Evolutionary conservation across 2,888 invertebrate species (phyloP), one percentile per base, ranked within the genome.

Genomic region (Cheiracanthium punctorium): DNA sequence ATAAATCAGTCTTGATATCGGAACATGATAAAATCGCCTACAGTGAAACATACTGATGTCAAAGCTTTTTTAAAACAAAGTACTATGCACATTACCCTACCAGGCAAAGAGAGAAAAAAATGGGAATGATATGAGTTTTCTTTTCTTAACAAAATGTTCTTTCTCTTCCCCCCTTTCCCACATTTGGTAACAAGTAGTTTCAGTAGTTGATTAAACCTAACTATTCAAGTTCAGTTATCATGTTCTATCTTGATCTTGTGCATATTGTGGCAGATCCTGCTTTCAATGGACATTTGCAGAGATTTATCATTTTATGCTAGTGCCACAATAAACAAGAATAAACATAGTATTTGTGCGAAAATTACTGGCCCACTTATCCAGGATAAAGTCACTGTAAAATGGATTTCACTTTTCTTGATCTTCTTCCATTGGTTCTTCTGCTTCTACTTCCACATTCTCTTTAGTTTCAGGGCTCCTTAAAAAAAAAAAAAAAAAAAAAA

Each of bases 371-470:
- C 33, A 76, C 58, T 76, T 70, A 58, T 70, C 75, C 81, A 81
- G 48, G 43, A 52, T 37, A 33, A 32, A 64, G 58, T 33, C 24
- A 28, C n/a, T 24, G 14, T 4, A 0, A 32, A 71, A 29, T 24
- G 20, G 1, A 28, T 10, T 65, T 87, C 87, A 87, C 80, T 88
- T 87, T 32, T 80, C 88, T 64, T 88, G 84, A 67, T 89, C 89
- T 76, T 89, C 88, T 67, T 89, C 89, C 89, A 89, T 89, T 32
- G 89, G 88, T 74, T 89, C 89, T 65, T 89, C 89, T 7, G 70
- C 74, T 75, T 87, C 80, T 7, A 73, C 74, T 75, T 87, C 80
- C 29, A 70, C 71, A 33, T 70, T 37, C 52, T 88, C 88, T 75
- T 87, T 74, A 30, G 70, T n/a, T 29, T 87, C 81, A 29, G 82